Evolutionary conservation across 2,113 vertebrate species (phyloP), one percentile per base, ranked within the genome.

Genomic region (Lutjanus erythropterus): DNA sequence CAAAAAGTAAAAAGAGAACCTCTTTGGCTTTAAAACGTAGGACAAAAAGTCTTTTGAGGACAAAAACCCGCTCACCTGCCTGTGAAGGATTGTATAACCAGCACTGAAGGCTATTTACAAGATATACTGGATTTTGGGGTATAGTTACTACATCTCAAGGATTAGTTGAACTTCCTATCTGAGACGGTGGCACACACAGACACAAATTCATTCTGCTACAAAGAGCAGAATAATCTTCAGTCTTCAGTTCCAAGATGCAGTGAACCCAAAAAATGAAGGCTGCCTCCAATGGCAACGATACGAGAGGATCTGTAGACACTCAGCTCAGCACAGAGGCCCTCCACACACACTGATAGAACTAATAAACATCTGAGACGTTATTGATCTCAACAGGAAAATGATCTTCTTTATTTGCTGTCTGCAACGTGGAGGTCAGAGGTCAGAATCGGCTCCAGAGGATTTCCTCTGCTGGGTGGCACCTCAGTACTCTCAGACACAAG

Each of bases 61-160:
- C 27, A 78, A 66, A 77, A 50, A 59, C 39, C 35, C 7, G 9
- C 44, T 75, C 72, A 64, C 59, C 67, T 77, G 69, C 72, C 73
- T 79, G 44, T 58, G 37, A 75, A 44, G 72, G 74, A 85, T 89
- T 75, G 37, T 70, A 79, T 74, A 62, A 85, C 76, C 44, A 35
- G 49, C 74, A 35, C 74, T 58, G 25, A 78, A 68, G 55, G 84
- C 71, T 77, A 52, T 87, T 89, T 81, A 84, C 79, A 81, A 83
- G 73, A 80, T 65, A 64, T 58, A 76, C 71, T 77, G 58, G 79
- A 83, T 80, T 50, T 78, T 5, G 52, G 59, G 56, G 71, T 83
- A 59, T 42, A 64, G 88, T 85, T 78, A 83, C n/a, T 53, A 66
- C 46, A 75, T 58, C 68, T 81, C 35, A 39, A 68, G 81, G 79